Percentiles rank a stretch among this genome's conserved stretches.
Conservation (phyloP, 2,113 vertebrate species). For the Periophthalmodon schlosseri region DNA sequence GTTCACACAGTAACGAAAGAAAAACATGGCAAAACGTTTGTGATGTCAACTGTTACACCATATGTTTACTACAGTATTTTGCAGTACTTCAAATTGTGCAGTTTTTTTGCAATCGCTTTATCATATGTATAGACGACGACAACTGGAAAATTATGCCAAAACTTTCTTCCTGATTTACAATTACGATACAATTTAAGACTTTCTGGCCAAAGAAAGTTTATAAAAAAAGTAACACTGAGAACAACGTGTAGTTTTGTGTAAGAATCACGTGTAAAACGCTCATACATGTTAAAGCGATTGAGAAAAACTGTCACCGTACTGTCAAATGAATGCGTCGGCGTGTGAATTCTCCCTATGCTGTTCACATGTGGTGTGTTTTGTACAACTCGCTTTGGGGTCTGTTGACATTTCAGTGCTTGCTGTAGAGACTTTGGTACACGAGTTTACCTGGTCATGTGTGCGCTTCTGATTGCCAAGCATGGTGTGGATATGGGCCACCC, state of each 20-base stretch:
- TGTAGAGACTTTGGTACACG: slow-evolving; percentile 8
- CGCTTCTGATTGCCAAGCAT: slow-evolving; percentile 9
- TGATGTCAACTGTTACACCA: background rate
- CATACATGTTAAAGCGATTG: background rate
- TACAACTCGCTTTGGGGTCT: slow-evolving; percentile 20
- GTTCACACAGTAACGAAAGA: background rate
- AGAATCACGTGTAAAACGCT: too few relatives aligned
- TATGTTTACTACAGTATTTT: background rate
- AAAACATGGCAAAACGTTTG: background rate
- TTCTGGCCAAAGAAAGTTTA: background rate
- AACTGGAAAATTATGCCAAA: too few relatives aligned
- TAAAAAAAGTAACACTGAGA: background rate
- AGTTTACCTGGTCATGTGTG: slow-evolving; percentile 20
- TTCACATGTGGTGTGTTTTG: slow-evolving; percentile 48
- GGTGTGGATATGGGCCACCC: slow-evolving; percentile 34
- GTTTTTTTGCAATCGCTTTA: background rate
- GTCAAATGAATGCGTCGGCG: slow-evolving; percentile 49
- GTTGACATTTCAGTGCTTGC: slow-evolving; percentile 22
- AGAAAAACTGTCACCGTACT: background rate
- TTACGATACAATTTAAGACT: background rate
- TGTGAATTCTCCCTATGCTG: slow-evolving; percentile 23
- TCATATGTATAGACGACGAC: background rate
- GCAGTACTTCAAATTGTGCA: background rate
- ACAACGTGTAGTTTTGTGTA: too few relatives aligned
- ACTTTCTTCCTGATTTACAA: too few relatives aligned